Conservation (phyloP, 2,797 vertebrate species). For the Toxotes lorentzi region DNA sequence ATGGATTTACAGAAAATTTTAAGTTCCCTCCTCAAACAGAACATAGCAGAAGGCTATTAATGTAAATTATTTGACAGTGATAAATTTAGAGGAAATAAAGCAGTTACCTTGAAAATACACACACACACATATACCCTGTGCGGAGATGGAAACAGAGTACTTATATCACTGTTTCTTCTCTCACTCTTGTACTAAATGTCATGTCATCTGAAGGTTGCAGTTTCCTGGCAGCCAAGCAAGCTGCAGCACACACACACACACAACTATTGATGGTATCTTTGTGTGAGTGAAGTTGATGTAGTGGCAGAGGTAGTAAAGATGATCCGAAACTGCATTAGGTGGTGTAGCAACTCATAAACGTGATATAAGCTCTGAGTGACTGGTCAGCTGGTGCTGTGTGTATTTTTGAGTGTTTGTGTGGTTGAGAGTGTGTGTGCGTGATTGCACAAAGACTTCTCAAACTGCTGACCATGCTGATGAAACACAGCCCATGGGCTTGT, state of each 20-base stretch:
- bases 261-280: constrained; percentile 33
- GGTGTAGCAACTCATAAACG: constrained; percentile 65
- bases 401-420: constrained; percentile 14
- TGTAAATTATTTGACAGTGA: constrained; percentile 44
- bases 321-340: constrained; percentile 42
- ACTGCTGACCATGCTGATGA: constrained; percentile 78
- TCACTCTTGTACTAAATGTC: constrained; percentile 39
- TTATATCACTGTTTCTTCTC: constrained; percentile 19
- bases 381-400: constrained; percentile 42
- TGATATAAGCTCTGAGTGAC: constrained; percentile 61
- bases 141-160: constrained; percentile 13
- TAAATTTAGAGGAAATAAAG: constrained; percentile 37
- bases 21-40: constrained; percentile 23
- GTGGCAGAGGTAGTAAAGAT: constrained; percentile 49
- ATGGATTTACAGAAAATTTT: constrained; percentile 14
- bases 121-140: neutral
- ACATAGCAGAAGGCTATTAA: constrained; percentile 33
- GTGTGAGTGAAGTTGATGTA: constrained; percentile 36
- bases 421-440: constrained; percentile 15
- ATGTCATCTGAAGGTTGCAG: constrained; percentile 38
- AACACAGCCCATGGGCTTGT: constrained; percentile 60
- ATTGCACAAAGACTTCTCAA: constrained; percentile 52
- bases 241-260: neutral
- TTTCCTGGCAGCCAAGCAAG: constrained; percentile 15
- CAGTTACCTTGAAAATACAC: constrained; percentile 34